Base-by-base conservation (phyloP, 2,888 invertebrate genomes). In the Aplocera efformata region DNA sequence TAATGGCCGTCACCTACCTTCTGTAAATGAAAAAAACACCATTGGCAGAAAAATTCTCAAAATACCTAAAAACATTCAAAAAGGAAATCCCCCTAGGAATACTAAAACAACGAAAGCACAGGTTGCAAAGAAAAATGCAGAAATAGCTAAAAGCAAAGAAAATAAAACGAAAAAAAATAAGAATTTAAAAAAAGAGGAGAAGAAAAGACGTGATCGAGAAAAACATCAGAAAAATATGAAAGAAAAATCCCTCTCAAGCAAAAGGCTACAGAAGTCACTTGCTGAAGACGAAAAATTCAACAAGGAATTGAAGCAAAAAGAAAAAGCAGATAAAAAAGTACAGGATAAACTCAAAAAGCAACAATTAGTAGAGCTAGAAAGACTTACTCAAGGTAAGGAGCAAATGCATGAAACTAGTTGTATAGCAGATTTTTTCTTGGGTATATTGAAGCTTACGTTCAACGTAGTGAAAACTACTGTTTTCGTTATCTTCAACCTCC, bases 391-490 rank as follows among this genome's bases (percentile, higher is more conserved):
- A 39, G 49, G 55, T 1, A 55, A 62, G 33, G 55, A 52, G 24
- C 48, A 53, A 42, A 22, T 48, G 27, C 32, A 50, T 11, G 59
- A 67, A 6, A 50, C 59, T 3, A 69, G 63, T 40, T 67, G 57
- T 42, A 21, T 56, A 7, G 58, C 58, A 5, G 67, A 66, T 10
- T 49, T 63, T 25, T 4, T 65, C n/a, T 6, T 58, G 24, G 67
- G 68, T 5, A 1, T 63, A 9, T 0, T 67, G 3, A 62, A 60
- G 48, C 3, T 63, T 7, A 22, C 32, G 1, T 5, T 59, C 6
- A 27, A 33, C 10, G 9, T 54, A 7, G 0, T 53, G 1, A 52
- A 38, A 30, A 39, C 38, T 10, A 0, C 58, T 0, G 5, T 63
- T 1, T 39, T 13, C 21, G 10, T 52, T 8, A 2, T 62, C 10